These are phyloP conservation scores for Trichomalopsis sarcophagae DNA, from an alignment of 1,140 invertebrate species.

Conservation along the genomic window DNA sequence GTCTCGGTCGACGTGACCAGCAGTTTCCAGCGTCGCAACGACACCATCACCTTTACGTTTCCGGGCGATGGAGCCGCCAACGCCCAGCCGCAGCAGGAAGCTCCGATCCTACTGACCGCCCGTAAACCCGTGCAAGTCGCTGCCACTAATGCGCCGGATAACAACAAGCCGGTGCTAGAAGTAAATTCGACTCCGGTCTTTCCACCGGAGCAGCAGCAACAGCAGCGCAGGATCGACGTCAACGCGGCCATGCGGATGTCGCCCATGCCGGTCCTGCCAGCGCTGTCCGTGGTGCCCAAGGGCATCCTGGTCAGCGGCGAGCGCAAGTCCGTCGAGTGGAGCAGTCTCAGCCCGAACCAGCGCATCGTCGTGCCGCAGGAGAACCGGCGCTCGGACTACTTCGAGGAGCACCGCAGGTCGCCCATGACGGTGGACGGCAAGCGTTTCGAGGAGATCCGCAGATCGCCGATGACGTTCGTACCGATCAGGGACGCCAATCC, in stretches of 20 bases:
- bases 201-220: slow-evolving; percentile 57
- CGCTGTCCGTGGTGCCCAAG: slow-evolving; percentile 35
- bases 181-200: slow-evolving; percentile 59
- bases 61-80: slow-evolving; percentile 64
- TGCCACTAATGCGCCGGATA: slow-evolving; percentile 61
- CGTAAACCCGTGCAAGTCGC: slow-evolving; percentile 58
- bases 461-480: slow-evolving; percentile 71
- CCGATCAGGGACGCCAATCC: slow-evolving; percentile 66
- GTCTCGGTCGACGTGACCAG: slow-evolving; percentile 68
- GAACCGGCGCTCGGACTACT: slow-evolving; percentile 70
- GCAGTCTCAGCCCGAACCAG: slow-evolving; percentile 69
- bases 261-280: slow-evolving; percentile 59
- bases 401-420: slow-evolving; percentile 72
- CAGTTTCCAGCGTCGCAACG: slow-evolving; percentile 67
- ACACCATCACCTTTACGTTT: slow-evolving; percentile 70
- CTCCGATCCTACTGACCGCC: slow-evolving; percentile 51
- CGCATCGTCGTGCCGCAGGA: slow-evolving; percentile 64
- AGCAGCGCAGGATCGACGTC: slow-evolving; percentile 60
- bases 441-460: slow-evolving; percentile 68
- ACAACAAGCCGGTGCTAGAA: slow-evolving; percentile 64
- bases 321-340: slow-evolving; percentile 67
- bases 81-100: not conserved
- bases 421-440: slow-evolving; percentile 70
- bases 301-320: slow-evolving; percentile 53
- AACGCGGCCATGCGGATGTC: slow-evolving; percentile 64